Evolutionary conservation across 2,113 vertebrate genomes (phyloP).

Genomic region (Trachemys scripta): DNA sequence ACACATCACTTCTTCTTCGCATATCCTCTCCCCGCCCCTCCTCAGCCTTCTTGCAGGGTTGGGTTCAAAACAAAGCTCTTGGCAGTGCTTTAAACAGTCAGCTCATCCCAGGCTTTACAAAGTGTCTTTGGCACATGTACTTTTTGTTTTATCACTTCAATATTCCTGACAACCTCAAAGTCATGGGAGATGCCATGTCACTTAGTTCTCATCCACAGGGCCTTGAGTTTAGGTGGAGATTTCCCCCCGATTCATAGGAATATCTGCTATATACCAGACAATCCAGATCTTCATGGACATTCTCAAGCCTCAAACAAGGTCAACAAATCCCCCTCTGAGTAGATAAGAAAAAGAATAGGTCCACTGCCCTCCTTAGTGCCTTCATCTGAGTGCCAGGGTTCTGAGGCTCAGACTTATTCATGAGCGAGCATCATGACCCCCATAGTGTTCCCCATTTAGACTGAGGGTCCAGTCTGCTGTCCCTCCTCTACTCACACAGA

Average conservation of each 20-base stretch:
- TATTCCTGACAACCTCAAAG: background rate
- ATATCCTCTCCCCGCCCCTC: background rate
- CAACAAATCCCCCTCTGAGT: background rate
- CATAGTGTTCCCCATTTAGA: background rate
- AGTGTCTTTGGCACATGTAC: background rate
- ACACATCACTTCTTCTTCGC: background rate
- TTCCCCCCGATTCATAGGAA: background rate
- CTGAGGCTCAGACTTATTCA: background rate
- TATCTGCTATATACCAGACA: background rate
- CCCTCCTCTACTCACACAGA: background rate
- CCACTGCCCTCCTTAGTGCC: background rate
- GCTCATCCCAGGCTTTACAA: background rate
- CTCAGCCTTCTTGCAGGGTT: background rate
- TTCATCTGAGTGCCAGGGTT: background rate
- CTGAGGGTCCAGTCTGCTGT: background rate
- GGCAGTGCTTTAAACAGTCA: background rate
- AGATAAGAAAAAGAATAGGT: background rate
- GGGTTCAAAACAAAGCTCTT: background rate
- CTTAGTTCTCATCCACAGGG: background rate
- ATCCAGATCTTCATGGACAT: accelerated
- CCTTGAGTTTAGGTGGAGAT: background rate
- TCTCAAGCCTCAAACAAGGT: accelerated
- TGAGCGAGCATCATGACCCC: background rate
- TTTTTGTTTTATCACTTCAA: background rate
- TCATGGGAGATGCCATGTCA: background rate